phyloP scores from a whole-genome alignment of 2,888 invertebrate genomes.

The Andrena marginata region DNA sequence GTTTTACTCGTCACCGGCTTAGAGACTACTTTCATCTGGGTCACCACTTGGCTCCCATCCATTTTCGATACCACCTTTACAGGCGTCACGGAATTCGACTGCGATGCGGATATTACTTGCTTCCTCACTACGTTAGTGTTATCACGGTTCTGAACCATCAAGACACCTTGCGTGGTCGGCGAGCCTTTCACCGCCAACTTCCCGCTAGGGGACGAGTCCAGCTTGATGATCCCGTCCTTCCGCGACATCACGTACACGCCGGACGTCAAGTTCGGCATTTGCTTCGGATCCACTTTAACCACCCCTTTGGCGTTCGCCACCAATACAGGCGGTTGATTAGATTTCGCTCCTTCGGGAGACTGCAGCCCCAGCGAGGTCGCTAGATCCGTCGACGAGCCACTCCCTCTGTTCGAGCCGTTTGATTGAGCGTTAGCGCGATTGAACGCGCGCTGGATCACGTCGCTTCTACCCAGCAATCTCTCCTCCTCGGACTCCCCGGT shows the following conservation, averaged over 20 bases:
- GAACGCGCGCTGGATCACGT: constrained; percentile 83
- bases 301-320: constrained; percentile 89
- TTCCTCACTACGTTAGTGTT: constrained; percentile 80
- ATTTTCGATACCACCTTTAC: constrained; percentile 83
- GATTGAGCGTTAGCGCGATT: constrained; percentile 81
- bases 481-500: constrained; percentile 85
- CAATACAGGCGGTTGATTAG: constrained; percentile 82
- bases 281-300: constrained; percentile 91
- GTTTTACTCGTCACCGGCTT: constrained; percentile 74
- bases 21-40: constrained; percentile 83
- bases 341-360: constrained; percentile 77
- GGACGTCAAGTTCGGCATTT: constrained; percentile 88
- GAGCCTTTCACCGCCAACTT: constrained; percentile 85
- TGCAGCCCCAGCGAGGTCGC: constrained; percentile 79
- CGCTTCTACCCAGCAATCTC: constrained; percentile 80
- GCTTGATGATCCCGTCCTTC: constrained; percentile 91
- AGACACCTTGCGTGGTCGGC: constrained; percentile 74
- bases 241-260: constrained; percentile 92
- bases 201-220: constrained; percentile 88
- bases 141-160: constrained; percentile 83
- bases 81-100: constrained; percentile 80
- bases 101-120: constrained; percentile 79
- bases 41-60: constrained; percentile 83
- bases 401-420: constrained; percentile 83
- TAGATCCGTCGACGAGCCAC: constrained; percentile 86